Evolutionary conservation across 2,888 invertebrate species (phyloP), one percentile per base, ranked within the genome.

Genomic region (Steromphala cineraria): DNA sequence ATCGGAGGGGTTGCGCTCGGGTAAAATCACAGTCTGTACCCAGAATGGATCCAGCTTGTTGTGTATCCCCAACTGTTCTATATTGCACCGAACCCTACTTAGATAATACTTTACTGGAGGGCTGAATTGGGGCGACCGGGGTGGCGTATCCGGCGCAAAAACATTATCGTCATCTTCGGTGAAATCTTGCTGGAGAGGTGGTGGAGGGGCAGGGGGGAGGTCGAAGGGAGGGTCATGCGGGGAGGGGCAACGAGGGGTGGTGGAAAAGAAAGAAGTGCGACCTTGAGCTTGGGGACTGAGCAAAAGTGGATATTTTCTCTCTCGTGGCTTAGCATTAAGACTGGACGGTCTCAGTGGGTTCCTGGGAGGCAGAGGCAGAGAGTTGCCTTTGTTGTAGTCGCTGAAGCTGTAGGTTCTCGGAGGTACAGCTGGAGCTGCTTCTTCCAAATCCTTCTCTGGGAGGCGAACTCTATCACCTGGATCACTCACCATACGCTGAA

Each of bases 301-400:
- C 77, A 97, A 95, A 53, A 97, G 94, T 0, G 97, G 97, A 94
- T 97, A 96, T 91, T 96, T 97, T 55, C 97, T 94, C 80, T 96
- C 97, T 17, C 97, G 94, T 0, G 96, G 95, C 90, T 96, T 95
- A 52, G 94, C 95, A 13, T 95, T 95, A 86, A 95, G 94, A 0
- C 94, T 94, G 62, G 90, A 88, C 19, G 93, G 91, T 90, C 95
- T 95, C 31, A 95, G 95, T 28, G 96, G 94, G 90, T 96, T 96
- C 86, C 96, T 95, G 0, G 97, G 97, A 0, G 97, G 97, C 84
- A 97, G 93, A 0, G 97, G 97, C 83, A 97, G 95, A 0, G 96
- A 96, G 94, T 88, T 89, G 77, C 75, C 75, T 78, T 80, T 40
- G 56, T 81, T 82, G 67, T 80, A 84, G 84, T 84, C 86, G 83